A percentile compares a stretch with the other conserved stretches of the same genome.
These are phyloP conservation scores for Antennarius maculatus DNA, from an alignment of 2,797 vertebrate genomes.

Conservation along the genomic window DNA sequence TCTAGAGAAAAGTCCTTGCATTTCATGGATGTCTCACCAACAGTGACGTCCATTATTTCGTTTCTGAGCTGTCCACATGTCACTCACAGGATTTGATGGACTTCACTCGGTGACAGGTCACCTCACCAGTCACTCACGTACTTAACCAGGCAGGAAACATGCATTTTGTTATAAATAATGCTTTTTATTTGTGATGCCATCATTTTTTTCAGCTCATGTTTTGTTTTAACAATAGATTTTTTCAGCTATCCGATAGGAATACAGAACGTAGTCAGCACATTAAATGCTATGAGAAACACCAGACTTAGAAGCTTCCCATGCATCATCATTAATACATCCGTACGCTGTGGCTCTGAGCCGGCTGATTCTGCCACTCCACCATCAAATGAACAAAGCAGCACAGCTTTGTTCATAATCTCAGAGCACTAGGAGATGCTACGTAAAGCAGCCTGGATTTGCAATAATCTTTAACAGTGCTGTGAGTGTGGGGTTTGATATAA, in stretches of 20 bases:
- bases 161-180: slow-evolving; percentile 35
- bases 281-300: slow-evolving; percentile 32
- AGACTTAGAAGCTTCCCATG: slow-evolving; percentile 29
- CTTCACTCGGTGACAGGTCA: slow-evolving; percentile 56
- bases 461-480: slow-evolving; percentile 49
- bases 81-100: slow-evolving; percentile 53
- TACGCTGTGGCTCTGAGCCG: slow-evolving; percentile 40
- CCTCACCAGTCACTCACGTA: slow-evolving; percentile 55
- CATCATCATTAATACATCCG: slow-evolving; percentile 50
- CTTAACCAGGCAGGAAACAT: slow-evolving; percentile 32
- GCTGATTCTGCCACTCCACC: slow-evolving; percentile 35
- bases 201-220: slow-evolving; percentile 34
- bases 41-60: slow-evolving; percentile 60
- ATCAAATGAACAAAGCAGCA: slow-evolving; percentile 24
- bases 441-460: slow-evolving; percentile 54
- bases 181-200: slow-evolving; percentile 27
- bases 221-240: slow-evolving; percentile 53
- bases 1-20: slow-evolving; percentile 30
- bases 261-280: slow-evolving; percentile 55
- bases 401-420: slow-evolving; percentile 55
- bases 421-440: slow-evolving; percentile 44
- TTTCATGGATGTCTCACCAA: slow-evolving; percentile 37
- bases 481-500: slow-evolving; percentile 8
- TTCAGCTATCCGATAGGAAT: slow-evolving; percentile 20
- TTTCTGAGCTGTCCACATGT: slow-evolving; percentile 55